Evolutionary conservation across 2,888 invertebrate genomes (phyloP).

Genomic region (Ellobium chinense): DNA sequence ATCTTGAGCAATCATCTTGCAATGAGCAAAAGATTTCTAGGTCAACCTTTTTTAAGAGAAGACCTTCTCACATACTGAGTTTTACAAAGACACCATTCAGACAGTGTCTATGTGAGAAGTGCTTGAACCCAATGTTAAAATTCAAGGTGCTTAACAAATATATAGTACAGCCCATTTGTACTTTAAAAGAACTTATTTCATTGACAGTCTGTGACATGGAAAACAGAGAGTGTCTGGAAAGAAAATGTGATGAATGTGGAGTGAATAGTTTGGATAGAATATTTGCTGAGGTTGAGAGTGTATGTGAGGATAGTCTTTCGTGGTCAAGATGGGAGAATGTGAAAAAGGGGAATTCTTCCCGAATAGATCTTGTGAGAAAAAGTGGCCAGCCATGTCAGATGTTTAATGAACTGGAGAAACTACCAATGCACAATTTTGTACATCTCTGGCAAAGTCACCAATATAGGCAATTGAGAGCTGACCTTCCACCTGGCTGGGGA

Average conservation of each 20-base stretch:
- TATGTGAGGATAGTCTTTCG: not conserved
- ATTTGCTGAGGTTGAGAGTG: not conserved
- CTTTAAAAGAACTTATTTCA: not conserved
- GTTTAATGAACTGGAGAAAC: not conserved
- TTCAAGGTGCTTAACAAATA: not conserved
- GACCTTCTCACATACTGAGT: not conserved
- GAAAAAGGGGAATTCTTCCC: not conserved
- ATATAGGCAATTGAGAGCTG: not conserved
- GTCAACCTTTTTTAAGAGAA: not conserved
- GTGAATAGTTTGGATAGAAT: not conserved
- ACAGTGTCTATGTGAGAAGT: not conserved
- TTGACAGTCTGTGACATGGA: not conserved
- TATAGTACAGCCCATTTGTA: not conserved
- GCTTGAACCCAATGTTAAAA: not conserved
- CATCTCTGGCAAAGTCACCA: slow-evolving; percentile 18
- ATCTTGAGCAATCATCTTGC: not conserved
- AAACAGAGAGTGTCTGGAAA: not conserved
- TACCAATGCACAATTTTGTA: not conserved
- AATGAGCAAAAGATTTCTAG: not conserved
- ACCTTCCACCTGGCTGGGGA: slow-evolving; percentile 23
- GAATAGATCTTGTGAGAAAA: slow-evolving; percentile 11
- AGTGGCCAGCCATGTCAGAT: not conserved
- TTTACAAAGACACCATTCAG: not conserved
- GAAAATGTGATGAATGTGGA: not conserved
- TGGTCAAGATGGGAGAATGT: slow-evolving; percentile 8